phyloP scores from a whole-genome alignment of 2,797 vertebrate species.

The Dendrocincla fuliginosa region DNA sequence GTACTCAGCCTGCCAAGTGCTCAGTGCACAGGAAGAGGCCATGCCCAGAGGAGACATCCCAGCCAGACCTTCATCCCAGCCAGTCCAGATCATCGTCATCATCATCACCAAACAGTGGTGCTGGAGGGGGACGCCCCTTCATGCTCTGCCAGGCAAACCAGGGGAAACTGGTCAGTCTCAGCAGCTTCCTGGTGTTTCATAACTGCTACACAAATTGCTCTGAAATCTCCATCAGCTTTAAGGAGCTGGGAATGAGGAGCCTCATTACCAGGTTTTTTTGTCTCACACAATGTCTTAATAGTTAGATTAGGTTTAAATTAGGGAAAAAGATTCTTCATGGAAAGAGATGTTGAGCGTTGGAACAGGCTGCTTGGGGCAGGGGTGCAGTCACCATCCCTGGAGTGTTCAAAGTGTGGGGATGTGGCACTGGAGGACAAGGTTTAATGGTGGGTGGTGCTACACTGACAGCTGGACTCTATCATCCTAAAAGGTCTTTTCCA shows the following conservation, averaged over 20 bases:
- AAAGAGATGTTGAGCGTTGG: neutral
- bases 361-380: neutral
- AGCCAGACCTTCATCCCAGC: slow-evolving; percentile 88
- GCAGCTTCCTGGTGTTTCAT: neutral
- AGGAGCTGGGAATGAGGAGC: neutral
- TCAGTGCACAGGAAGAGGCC: neutral
- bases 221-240: neutral
- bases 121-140: slow-evolving; percentile 90
- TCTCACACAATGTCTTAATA: neutral
- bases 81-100: slow-evolving; percentile 89
- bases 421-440: neutral
- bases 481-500: neutral
- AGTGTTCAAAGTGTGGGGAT: neutral
- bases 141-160: slow-evolving; percentile 82
- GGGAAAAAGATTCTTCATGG: neutral
- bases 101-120: slow-evolving; percentile 90
- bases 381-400: neutral
- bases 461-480: neutral
- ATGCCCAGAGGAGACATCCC: slow-evolving; percentile 68
- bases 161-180: neutral
- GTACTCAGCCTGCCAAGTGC: rapidly evolving
- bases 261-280: neutral
- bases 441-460: neutral
- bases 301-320: neutral
- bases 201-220: neutral